Conservation (phyloP, 2,797 vertebrate species). For the Salarias fasciatus region DNA sequence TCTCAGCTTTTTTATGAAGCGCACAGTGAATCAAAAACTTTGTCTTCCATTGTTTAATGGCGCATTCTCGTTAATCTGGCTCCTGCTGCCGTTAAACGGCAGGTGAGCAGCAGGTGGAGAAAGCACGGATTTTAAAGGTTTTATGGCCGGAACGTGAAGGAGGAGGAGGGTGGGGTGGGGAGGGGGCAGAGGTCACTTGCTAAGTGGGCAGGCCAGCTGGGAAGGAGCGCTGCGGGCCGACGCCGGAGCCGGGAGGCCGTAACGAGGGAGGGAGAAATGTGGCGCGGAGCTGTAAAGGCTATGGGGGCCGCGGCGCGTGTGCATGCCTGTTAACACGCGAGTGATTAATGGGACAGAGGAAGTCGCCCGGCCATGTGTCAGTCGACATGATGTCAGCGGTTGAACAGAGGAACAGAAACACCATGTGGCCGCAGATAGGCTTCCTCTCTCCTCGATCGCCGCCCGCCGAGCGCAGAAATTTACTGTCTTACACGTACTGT, state of each 20-base stretch:
- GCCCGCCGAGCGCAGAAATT: slow-evolving; percentile 18
- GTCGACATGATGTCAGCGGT: slow-evolving; percentile 74
- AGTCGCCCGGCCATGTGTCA: slow-evolving; percentile 70
- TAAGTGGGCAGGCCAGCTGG: slow-evolving; percentile 46
- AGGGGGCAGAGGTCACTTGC: slow-evolving; percentile 56
- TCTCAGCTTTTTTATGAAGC: background rate
- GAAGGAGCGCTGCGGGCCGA: slow-evolving; percentile 16
- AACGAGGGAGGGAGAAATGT: slow-evolving; percentile 59
- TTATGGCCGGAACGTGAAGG: slow-evolving; percentile 4
- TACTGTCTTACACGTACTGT: slow-evolving; percentile 17
- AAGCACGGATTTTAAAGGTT: slow-evolving; percentile 14
- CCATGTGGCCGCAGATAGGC: slow-evolving; percentile 69
- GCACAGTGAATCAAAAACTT: too few relatives aligned
- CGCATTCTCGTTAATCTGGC: too few relatives aligned
- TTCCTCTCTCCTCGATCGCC: slow-evolving; percentile 62
- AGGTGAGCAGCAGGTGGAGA: slow-evolving; percentile 62
- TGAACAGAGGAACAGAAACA: slow-evolving; percentile 72
- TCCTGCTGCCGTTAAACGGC: slow-evolving; percentile 5
- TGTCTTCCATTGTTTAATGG: too few relatives aligned
- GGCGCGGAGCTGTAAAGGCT: slow-evolving; percentile 61
- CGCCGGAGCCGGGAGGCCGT: slow-evolving; percentile 34
- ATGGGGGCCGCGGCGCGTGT: slow-evolving; percentile 45
- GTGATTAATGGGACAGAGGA: slow-evolving; percentile 75
- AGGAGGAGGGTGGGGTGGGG: background rate
- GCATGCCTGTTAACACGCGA: slow-evolving; percentile 57